A percentile compares a stretch with the other conserved stretches of the same genome.
Evolutionary conservation across 2,888 invertebrate species (phyloP).

Genomic region (Nymphalis c-album): DNA sequence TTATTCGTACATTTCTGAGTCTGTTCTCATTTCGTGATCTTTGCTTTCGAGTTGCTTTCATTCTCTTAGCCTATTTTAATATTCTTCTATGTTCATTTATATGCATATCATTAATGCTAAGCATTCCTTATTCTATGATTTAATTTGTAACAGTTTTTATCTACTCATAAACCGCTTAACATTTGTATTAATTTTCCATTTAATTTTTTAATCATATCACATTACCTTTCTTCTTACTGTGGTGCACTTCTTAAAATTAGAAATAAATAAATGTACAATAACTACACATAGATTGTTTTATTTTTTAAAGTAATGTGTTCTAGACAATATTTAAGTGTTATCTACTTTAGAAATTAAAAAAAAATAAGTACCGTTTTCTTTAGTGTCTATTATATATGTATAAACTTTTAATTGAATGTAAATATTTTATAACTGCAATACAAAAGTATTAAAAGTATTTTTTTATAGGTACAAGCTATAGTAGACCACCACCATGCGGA

Average conservation of each 20-base stretch:
- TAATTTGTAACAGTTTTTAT: neutral
- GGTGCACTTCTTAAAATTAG: constrained; percentile 28
- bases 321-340: too few relatives aligned
- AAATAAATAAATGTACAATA: constrained; percentile 9
- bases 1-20: neutral
- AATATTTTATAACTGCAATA: neutral
- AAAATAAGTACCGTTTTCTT: too few relatives aligned
- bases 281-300: constrained; percentile 2
- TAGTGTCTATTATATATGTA: too few relatives aligned
- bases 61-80: neutral
- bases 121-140: neutral
- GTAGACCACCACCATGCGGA: constrained; percentile 94
- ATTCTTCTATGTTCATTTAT: neutral
- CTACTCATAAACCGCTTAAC: constrained; percentile 3
- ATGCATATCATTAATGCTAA: neutral
- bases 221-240: constrained; percentile 22
- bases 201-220: constrained; percentile 33
- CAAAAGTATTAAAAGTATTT: neutral
- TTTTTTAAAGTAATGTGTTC: neutral
- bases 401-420: too few relatives aligned
- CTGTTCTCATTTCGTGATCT: neutral
- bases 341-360: too few relatives aligned
- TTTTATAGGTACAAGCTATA: constrained; percentile 92
- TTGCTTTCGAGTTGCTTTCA: neutral
- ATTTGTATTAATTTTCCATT: constrained; percentile 25